Evolutionary conservation across 2,797 vertebrate species (phyloP), one percentile per base, ranked within the genome.

Genomic region (Sebastes steindachneri): DNA sequence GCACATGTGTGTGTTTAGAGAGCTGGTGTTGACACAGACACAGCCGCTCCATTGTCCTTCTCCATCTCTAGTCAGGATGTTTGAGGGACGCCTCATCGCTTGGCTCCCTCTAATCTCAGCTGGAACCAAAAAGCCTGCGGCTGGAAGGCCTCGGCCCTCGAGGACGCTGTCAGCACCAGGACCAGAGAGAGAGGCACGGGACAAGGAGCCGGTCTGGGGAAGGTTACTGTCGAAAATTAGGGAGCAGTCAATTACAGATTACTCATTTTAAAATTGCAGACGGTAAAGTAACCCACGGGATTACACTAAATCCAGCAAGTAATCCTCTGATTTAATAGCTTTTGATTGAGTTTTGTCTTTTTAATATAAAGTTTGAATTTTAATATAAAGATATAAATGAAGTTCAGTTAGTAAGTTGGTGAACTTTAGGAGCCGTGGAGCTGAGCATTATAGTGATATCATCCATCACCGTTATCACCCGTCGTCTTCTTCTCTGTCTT

Each of bases 21-120:
- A 92, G 83, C 84, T 87, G 90, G 86, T 92, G 93, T 93, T 93
- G 92, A 93, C 93, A 93, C 91, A 94, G 94, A 94, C 94, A 94
- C 92, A 93, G 91, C 85, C 88, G 69, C 88, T 69, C 87, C 86
- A 92, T 94, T 95, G 93, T 93, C 87, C 93, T 88, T 86, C 82
- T 72, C 79, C 87, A 83, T 88, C 88, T 89, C 85, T 71, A 82
- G 87, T 85, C 95, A 94, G 93, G 90, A 95, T 95, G 93, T 94
- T 94, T 93, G 90, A 90, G 85, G 87, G 91, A 80, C 79, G 82
- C 89, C 89, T 95, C 86, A 88, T 89, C 68, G 79, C 89, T 89
- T 87, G 91, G 89, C 92, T 88, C 81, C 67, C 83, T 89, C 92
- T 96, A 93, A 95, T 95, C 94, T 94, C 90, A 68, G 90, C 80